Evolutionary conservation across 2,888 invertebrate species (phyloP).

Genomic region (Drosophila siamana): DNA sequence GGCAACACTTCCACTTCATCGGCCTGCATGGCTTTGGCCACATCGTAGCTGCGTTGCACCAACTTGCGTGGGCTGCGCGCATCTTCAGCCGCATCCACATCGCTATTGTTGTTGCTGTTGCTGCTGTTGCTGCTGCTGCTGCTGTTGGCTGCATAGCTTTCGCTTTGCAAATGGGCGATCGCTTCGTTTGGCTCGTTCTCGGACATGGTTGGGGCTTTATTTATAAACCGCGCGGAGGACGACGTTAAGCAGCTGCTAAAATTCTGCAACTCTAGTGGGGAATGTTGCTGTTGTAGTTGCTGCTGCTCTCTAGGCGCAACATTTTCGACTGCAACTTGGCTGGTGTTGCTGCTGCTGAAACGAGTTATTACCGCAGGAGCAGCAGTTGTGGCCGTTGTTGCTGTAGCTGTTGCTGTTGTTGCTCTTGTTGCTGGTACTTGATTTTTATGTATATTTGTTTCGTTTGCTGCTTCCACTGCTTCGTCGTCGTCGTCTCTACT

Average conservation of each 20-base stretch:
- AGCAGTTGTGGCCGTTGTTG: slow-evolving; percentile 45
- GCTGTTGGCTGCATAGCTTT: slow-evolving; percentile 59
- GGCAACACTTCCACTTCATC: slow-evolving; percentile 10
- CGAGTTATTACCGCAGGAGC: slow-evolving; percentile 80
- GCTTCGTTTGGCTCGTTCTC: slow-evolving; percentile 30
- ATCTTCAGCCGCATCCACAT: slow-evolving; percentile 51
- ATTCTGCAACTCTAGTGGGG: slow-evolving; percentile 58
- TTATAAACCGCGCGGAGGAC: slow-evolving; percentile 29
- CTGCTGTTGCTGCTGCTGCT: slow-evolving; percentile 45
- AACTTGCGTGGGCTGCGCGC: slow-evolving; percentile 57
- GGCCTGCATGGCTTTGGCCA: slow-evolving; percentile 62
- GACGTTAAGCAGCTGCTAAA: slow-evolving; percentile 34
- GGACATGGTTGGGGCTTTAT: slow-evolving; percentile 50
- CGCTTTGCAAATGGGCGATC: slow-evolving; percentile 64
- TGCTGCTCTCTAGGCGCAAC: slow-evolving; percentile 67
- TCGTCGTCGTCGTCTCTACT: slow-evolving; percentile 61
- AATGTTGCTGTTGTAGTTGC: slow-evolving; percentile 21
- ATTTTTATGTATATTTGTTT: slow-evolving; percentile 79
- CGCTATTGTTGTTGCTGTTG: slow-evolving; percentile 43
- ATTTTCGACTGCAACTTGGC: slow-evolving; percentile 72
- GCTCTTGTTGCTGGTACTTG: slow-evolving; percentile 71
- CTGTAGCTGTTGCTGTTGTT: slow-evolving; percentile 67
- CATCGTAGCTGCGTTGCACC: slow-evolving; percentile 83
- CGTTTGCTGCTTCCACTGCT: slow-evolving; percentile 74
- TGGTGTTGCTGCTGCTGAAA: slow-evolving; percentile 40